Conservation (phyloP, 2,113 vertebrate species). For the Notothenia coriiceps region DNA sequence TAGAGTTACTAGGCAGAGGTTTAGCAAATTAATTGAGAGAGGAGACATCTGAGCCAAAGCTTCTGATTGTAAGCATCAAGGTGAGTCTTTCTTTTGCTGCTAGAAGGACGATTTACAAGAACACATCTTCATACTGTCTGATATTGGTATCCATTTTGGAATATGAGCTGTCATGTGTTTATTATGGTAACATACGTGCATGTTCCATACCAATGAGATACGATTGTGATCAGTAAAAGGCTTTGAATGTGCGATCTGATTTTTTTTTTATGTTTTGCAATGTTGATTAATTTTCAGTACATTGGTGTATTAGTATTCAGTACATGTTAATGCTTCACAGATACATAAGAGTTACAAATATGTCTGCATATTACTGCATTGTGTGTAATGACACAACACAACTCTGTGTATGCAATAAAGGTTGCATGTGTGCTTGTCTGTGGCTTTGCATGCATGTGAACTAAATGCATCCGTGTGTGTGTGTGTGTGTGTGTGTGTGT, state of each 20-base stretch:
- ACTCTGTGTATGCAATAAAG: not conserved
- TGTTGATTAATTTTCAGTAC: not conserved
- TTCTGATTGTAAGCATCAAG: constrained; percentile 53
- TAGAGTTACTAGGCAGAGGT: constrained; percentile 45
- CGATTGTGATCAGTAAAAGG: not conserved
- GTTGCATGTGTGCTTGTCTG: constrained; percentile 18
- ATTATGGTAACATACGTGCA: constrained; percentile 1
- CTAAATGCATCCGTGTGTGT: constrained; percentile 24
- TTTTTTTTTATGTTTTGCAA: not conserved
- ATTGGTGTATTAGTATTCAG: not conserved
- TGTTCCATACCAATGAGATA: not conserved
- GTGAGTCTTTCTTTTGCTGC: constrained; percentile 56
- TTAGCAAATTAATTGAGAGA: constrained; percentile 11
- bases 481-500: too few species aligned
- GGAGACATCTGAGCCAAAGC: constrained; percentile 14
- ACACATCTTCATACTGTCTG: not conserved
- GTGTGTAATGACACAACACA: not conserved
- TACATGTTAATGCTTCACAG: not conserved
- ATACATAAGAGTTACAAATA: not conserved
- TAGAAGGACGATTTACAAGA: not conserved
- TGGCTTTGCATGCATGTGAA: constrained; percentile 42
- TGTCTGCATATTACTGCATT: not conserved
- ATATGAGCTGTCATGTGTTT: constrained; percentile 2
- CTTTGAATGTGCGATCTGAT: not conserved
- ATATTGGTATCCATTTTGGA: not conserved